Evolutionary conservation across 2,888 invertebrate species (phyloP).

Genomic region (Agelastica alni): DNA sequence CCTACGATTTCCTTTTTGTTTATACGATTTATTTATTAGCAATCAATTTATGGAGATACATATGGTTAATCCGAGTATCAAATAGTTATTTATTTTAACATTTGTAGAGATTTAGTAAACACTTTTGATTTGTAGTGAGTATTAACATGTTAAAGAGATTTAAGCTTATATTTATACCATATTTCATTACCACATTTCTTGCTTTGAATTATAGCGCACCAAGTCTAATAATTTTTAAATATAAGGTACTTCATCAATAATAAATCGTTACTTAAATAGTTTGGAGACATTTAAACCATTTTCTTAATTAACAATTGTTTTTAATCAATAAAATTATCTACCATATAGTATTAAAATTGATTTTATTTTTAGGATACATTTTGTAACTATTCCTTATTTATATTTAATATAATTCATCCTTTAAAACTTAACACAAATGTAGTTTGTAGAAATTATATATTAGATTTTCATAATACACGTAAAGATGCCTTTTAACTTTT

Average conservation of each 20-base stretch:
- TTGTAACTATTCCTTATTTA: too few relatives aligned
- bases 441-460: neutral
- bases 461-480: neutral
- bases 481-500: slow-evolving; percentile 8
- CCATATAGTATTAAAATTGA: too few relatives aligned
- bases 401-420: too few relatives aligned
- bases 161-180: slow-evolving; percentile 3
- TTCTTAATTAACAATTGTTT: too few relatives aligned
- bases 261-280: neutral
- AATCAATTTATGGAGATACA: too few relatives aligned
- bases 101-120: neutral
- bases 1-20: too few relatives aligned
- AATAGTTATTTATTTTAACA: neutral
- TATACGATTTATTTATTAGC: too few relatives aligned
- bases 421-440: too few relatives aligned
- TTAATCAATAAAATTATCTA: too few relatives aligned
- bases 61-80: neutral
- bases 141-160: neutral
- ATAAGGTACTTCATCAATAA: neutral
- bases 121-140: neutral
- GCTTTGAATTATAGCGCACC: neutral
- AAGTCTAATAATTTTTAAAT: neutral
- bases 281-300: too few relatives aligned
- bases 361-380: too few relatives aligned
- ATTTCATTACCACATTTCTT: neutral